Base-by-base conservation (phyloP, 2,113 vertebrate species). In the Stegastes partitus region DNA sequence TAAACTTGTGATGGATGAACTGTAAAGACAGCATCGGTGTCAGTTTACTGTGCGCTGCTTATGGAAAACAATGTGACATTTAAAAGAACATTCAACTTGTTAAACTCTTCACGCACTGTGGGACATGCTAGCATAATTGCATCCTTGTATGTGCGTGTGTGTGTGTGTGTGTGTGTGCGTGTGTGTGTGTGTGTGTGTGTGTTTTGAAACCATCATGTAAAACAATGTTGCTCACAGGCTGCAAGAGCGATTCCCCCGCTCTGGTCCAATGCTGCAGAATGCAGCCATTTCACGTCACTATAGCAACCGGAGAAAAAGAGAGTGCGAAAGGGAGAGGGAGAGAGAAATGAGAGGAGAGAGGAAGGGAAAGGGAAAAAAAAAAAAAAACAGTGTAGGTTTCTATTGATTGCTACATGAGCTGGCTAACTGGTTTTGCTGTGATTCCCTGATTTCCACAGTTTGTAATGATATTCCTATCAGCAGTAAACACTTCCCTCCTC, bases 401-500 rank as follows among this genome's bases (percentile, higher is more conserved):
- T 89, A 92, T 92, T 91, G 92, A 94, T 94, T 87, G 87, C 79
- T 74, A 87, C 90, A 87, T 89, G 88, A 92, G 74, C 85, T 82
- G 71, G 68, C 62, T 88, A 85, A 93, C 89, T 88, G 72, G 85
- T 89, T 94, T 90, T 85, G 83, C 65, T 90, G 79, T 82, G 75
- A 91, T 91, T 93, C 86, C 74, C 79, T 64, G 77, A 88, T 91
- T 93, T 92, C 82, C 77, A 73, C 62, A 82, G 86, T 90, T 88
- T 86, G 84, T 86, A 85, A 91, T 86, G 86, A 90, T 81, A 89
- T 93, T 91, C 79, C 72, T 61, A 81, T 92, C 87, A 67, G 76
- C 80, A 59, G 85, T 83, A 90, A 90, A 92, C 89, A 85, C 73
- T 89, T 72, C 58, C 62, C 37, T 34, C 53, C 74, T 75, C 77